phyloP scores from a whole-genome alignment of 1,140 invertebrate species.

The Chironomus tepperi region DNA sequence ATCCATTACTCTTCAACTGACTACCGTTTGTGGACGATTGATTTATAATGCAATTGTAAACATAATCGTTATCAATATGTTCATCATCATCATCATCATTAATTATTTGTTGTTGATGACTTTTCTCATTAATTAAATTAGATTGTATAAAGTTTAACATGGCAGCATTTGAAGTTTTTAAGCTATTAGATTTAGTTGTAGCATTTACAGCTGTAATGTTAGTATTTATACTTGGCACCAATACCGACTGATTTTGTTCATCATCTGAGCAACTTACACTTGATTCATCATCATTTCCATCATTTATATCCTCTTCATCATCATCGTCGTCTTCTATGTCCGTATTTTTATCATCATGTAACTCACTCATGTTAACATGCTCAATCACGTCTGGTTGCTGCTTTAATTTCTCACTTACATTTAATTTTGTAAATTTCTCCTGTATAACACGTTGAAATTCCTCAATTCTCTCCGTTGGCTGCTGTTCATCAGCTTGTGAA shows the following conservation, averaged over 20 bases:
- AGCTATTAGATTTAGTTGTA: not conserved
- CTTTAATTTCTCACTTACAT: constrained; percentile 26
- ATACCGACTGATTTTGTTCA: not conserved
- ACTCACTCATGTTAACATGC: not conserved
- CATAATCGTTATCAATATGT: not conserved
- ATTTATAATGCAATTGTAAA: constrained; percentile 15
- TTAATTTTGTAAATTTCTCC: constrained; percentile 40
- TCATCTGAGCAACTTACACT: constrained; percentile 41
- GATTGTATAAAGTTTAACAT: not conserved
- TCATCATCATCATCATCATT: not conserved
- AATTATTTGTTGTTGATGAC: not conserved
- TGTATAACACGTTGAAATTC: constrained; percentile 41
- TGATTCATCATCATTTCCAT: constrained; percentile 44
- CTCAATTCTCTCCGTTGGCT: constrained; percentile 33
- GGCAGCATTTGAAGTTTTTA: constrained; percentile 12
- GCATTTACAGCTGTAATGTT: not conserved
- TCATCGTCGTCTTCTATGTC: constrained; percentile 29
- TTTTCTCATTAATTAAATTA: not conserved
- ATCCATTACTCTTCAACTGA: not conserved
- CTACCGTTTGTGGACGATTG: not conserved
- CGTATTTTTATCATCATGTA: too few species aligned
- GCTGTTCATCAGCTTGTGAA: constrained; percentile 59
- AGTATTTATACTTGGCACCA: not conserved
- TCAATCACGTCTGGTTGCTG: not conserved
- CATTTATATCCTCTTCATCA: constrained; percentile 42